These are phyloP conservation scores for Lycopodina hypogea DNA, from an alignment of 37 sponge, comb jelly and placozoan species.

Conservation along the genomic window DNA sequence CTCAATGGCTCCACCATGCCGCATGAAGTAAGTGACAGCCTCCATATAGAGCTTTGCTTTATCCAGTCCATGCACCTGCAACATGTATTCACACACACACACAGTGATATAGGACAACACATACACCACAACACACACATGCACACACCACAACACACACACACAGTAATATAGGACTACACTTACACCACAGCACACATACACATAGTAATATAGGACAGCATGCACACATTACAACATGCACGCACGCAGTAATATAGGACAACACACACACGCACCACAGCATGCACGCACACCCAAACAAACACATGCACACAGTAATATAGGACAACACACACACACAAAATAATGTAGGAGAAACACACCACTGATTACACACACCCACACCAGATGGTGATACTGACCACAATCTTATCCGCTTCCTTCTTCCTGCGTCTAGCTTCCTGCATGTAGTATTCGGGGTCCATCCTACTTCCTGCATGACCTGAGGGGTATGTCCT, in stretches of 20 bases:
- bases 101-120: neutral
- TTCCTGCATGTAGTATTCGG: slow-evolving; percentile 32
- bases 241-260: no score
- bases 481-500: neutral
- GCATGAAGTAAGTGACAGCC: slow-evolving; percentile 56
- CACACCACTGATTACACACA: no score
- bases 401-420: slow-evolving; percentile 40
- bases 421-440: slow-evolving; percentile 44
- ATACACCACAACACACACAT: neutral
- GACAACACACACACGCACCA: no score
- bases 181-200: neutral
- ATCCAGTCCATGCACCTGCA: slow-evolving; percentile 30
- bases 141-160: no score
- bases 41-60: slow-evolving; percentile 64
- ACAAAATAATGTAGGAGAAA: no score
- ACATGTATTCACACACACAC: neutral
- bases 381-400: no score
- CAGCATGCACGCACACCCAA: no score
- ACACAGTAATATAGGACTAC: neutral
- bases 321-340: no score
- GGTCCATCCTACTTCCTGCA: neutral
- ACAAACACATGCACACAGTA: no score
- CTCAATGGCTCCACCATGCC: slow-evolving; percentile 56
- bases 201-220: no score
- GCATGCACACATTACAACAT: no score